These are phyloP conservation scores for Cololabis saira DNA, from an alignment of 2,113 vertebrate species.

Conservation along the genomic window DNA sequence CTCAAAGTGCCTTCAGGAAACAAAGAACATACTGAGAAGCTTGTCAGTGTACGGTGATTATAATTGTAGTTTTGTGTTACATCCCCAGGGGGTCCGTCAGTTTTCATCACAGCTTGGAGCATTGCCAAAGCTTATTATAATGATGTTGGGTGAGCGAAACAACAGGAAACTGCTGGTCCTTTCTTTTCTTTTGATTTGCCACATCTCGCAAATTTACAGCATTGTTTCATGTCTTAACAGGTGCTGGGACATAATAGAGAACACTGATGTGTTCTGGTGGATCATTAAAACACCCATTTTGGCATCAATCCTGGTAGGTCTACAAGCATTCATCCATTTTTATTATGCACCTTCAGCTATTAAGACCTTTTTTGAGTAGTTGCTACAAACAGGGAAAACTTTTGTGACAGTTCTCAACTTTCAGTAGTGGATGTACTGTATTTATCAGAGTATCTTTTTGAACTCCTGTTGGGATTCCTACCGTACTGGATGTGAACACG, in stretches of 20 bases:
- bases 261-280: constrained; percentile 89
- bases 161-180: background rate
- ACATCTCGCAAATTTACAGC: background rate
- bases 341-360: no score
- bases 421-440: no score
- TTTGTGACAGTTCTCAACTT: no score
- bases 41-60: background rate
- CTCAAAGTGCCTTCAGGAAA: background rate
- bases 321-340: no score
- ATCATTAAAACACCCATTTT: constrained; percentile 96
- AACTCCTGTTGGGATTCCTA: no score
- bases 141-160: constrained; percentile 86
- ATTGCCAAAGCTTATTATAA: constrained; percentile 85
- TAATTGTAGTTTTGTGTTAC: constrained; percentile 20
- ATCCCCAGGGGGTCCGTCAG: constrained; percentile 85
- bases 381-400: no score
- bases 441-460: no score
- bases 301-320: constrained; percentile 92
- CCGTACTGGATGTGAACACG: no score
- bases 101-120: constrained; percentile 91
- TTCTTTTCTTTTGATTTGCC: constrained; percentile 12
- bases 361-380: no score
- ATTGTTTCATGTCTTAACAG: constrained; percentile 68
- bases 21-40: background rate
- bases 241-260: constrained; percentile 92